Evolutionary conservation across 2,113 vertebrate genomes (phyloP), one percentile per base, ranked within the genome.

Genomic region (Pycnonotus jocosus): DNA sequence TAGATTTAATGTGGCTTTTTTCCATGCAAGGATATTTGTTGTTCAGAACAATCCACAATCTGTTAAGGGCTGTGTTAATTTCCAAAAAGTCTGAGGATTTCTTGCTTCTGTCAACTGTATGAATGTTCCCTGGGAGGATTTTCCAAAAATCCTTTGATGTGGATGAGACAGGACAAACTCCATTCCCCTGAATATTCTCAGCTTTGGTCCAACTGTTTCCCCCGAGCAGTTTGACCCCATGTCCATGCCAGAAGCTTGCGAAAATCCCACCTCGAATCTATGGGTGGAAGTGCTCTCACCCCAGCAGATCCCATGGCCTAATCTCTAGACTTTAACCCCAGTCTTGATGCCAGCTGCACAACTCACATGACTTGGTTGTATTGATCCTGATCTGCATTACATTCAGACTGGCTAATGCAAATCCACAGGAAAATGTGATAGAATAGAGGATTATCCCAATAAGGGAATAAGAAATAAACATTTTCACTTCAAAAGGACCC

Each of bases 401-500:
- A 45, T 42, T 81, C 83, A 69, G 48, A 27, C 7, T 33, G n/a
- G 31, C 23, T 81, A 68, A 79, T 64, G 78, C 38, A 85, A 74
- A 73, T 44, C 4, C 22, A 50, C 23, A 28, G 37, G 69, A 37
- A 89, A 95, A 91, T 61, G 31, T 11, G 50, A 48, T 10, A 60
- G 47, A 71, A 37, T 24, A 53, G 37, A 92, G 50, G 20, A 72
- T 47, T 48, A 40, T 40, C n/a, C 27, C 58, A 53, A 24, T 61
- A 73, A 65, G 24, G 50, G 42, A 69, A 42, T 61, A 58, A 82
- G 66, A 87, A 84, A 58, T 13, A 79, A 68, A 91, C 37, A 85
- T 87, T 90, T 57, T 82, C 58, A 80, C 81, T 90, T 96, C 94
- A 80, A 89, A 95, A 91, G 48, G 13, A 85, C 38, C 20, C 37